These are phyloP conservation scores for Spilogale gracilis DNA, from an alignment of 2,113 vertebrate genomes.

Conservation along the genomic window DNA sequence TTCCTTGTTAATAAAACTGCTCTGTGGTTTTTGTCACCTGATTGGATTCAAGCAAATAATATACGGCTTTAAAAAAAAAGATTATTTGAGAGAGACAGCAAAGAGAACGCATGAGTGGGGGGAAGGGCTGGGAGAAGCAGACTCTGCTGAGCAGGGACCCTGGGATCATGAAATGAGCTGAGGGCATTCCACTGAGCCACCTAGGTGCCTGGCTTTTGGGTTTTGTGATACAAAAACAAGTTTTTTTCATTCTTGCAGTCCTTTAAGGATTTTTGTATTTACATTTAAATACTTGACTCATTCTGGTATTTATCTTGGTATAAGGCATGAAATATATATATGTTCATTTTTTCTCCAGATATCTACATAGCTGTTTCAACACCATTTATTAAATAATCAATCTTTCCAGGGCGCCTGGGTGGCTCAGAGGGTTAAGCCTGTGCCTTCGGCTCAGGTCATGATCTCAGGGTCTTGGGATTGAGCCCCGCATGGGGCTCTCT, in stretches of 20 bases:
- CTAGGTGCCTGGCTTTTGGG: background rate
- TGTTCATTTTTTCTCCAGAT: background rate
- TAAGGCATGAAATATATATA: background rate
- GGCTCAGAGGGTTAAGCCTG: too few species aligned
- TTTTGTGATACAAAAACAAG: background rate
- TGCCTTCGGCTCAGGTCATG: too few species aligned
- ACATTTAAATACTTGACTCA: background rate
- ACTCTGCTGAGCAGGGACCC: too few species aligned
- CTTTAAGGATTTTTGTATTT: background rate
- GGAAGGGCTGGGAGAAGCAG: too few species aligned
- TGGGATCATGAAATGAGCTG: too few species aligned
- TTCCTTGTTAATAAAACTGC: background rate
- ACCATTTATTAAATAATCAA: background rate
- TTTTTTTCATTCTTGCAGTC: background rate
- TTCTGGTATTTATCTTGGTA: background rate
- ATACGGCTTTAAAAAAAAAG: too few species aligned
- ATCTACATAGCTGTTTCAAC: background rate
- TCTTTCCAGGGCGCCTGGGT: too few species aligned
- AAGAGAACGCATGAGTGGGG: too few species aligned
- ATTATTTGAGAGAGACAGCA: too few species aligned
- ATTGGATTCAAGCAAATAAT: background rate
- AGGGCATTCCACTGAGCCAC: too few species aligned
- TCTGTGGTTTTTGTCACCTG: background rate
- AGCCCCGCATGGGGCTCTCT: too few species aligned
- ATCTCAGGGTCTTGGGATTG: too few species aligned